Conservation (phyloP, 2,888 invertebrate genomes). For the Lysandra bellargus region DNA sequence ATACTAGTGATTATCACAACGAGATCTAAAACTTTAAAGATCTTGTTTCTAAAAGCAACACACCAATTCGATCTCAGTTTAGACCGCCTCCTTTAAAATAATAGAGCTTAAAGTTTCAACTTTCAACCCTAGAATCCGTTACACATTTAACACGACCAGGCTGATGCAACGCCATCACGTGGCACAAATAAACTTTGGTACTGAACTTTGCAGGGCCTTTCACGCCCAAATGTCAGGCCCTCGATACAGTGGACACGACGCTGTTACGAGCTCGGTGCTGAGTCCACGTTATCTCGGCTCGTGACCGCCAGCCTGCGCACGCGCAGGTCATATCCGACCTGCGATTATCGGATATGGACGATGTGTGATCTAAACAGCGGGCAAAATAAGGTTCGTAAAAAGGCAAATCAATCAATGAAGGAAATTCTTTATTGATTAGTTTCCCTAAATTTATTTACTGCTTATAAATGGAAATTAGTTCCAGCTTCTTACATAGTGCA, state of each 20-base stretch:
- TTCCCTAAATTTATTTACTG: too few species aligned
- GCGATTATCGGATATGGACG: neutral
- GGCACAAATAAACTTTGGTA: neutral
- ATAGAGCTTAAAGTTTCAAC: neutral
- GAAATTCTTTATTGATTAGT: neutral
- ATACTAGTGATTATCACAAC: too few species aligned
- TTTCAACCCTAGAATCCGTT: neutral
- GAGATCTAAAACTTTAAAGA: too few species aligned
- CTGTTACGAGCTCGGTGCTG: neutral
- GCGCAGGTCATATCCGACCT: neutral
- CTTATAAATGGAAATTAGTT: too few species aligned
- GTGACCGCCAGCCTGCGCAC: neutral
- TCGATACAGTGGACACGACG: neutral
- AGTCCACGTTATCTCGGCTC: neutral
- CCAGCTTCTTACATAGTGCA: too few species aligned
- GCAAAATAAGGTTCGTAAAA: neutral
- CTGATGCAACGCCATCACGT: neutral
- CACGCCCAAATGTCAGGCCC: conserved; percentile 12
- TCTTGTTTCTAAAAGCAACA: too few species aligned
- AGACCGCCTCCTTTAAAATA: too few species aligned
- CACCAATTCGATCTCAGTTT: too few species aligned
- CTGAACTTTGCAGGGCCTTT: conserved; percentile 1
- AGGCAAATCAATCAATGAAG: neutral
- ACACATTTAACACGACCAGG: neutral
- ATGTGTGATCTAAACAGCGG: neutral